Evolutionary conservation across 2,888 invertebrate species (phyloP).

Genomic region (Drosophila pegasa): DNA sequence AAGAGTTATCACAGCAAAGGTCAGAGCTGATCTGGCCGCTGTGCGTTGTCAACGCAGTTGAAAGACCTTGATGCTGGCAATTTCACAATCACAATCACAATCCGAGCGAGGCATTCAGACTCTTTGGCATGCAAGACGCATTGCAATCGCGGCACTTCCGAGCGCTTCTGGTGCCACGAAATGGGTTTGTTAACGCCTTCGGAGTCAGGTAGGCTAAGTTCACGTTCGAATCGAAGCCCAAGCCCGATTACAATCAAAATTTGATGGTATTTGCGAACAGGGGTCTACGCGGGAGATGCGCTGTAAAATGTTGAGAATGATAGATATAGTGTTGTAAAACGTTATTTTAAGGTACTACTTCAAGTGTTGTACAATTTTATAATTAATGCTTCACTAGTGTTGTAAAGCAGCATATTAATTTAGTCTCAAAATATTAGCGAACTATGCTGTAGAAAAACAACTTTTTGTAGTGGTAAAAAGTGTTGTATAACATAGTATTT

Average conservation of each 20-base stretch:
- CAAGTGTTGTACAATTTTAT: neutral
- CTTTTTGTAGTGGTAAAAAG: neutral
- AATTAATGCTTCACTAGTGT: neutral
- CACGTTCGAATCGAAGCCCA: slow-evolving; percentile 37
- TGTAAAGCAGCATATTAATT: neutral
- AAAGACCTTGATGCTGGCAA: slow-evolving; percentile 61
- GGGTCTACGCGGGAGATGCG: neutral
- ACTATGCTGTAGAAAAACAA: neutral
- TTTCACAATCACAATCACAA: slow-evolving; percentile 75
- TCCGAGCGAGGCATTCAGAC: slow-evolving; percentile 21
- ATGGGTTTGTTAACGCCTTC: slow-evolving; percentile 36
- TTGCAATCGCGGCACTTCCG: slow-evolving; percentile 50
- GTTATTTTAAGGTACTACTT: neutral
- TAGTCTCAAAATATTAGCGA: too few relatives aligned
- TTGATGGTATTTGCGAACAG: neutral
- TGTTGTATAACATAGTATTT: neutral
- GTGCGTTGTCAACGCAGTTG: slow-evolving; percentile 46
- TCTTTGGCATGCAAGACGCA: slow-evolving; percentile 69
- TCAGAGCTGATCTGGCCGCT: slow-evolving; percentile 43
- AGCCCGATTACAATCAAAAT: slow-evolving; percentile 31
- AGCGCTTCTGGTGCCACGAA: slow-evolving; percentile 24
- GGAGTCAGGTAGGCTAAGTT: slow-evolving; percentile 39
- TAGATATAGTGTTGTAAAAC: neutral
- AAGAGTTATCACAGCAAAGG: slow-evolving; percentile 67
- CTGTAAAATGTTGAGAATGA: neutral